A percentile compares a stretch with the other conserved stretches of the same genome.
Evolutionary conservation across 1,140 invertebrate species (phyloP).

Genomic region (Bombus balteatus): DNA sequence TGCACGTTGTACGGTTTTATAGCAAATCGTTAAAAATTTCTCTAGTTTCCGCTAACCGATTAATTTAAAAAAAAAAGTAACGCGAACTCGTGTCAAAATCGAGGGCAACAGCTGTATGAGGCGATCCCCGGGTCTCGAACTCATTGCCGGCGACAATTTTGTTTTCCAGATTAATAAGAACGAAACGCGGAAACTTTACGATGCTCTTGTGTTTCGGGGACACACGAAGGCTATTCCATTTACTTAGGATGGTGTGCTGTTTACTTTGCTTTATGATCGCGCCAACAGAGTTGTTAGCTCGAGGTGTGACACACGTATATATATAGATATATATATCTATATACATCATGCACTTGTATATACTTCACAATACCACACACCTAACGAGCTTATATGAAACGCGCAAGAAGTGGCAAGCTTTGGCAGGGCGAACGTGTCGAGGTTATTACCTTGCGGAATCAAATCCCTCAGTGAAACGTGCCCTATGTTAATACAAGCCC

Average conservation of each 20-base stretch:
- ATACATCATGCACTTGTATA: not conserved
- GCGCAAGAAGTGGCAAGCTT: constrained; percentile 64
- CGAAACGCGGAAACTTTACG: constrained; percentile 48
- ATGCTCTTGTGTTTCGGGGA: constrained; percentile 19
- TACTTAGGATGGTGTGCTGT: constrained; percentile 58
- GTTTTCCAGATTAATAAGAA: constrained; percentile 53
- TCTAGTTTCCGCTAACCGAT: not conserved
- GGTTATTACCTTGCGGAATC: constrained; percentile 74
- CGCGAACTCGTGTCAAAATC: not conserved
- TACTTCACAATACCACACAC: not conserved
- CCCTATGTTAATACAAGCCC: constrained; percentile 70
- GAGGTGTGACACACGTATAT: constrained; percentile 44
- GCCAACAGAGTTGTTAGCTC: constrained; percentile 45
- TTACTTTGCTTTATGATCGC: constrained; percentile 64
- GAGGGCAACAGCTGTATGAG: not conserved
- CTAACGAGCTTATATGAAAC: constrained; percentile 35
- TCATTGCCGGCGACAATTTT: not conserved
- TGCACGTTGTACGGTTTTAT: not conserved
- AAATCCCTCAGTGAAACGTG: constrained; percentile 73
- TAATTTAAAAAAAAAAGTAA: constrained; percentile 11
- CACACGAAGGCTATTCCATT: constrained; percentile 51
- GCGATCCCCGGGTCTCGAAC: not conserved
- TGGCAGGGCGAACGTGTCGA: constrained; percentile 68
- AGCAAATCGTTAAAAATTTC: constrained; percentile 29
- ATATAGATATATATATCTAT: not conserved